These are phyloP conservation scores for Harpalus rubripes DNA, from an alignment of 2,888 invertebrate species.

Conservation along the genomic window DNA sequence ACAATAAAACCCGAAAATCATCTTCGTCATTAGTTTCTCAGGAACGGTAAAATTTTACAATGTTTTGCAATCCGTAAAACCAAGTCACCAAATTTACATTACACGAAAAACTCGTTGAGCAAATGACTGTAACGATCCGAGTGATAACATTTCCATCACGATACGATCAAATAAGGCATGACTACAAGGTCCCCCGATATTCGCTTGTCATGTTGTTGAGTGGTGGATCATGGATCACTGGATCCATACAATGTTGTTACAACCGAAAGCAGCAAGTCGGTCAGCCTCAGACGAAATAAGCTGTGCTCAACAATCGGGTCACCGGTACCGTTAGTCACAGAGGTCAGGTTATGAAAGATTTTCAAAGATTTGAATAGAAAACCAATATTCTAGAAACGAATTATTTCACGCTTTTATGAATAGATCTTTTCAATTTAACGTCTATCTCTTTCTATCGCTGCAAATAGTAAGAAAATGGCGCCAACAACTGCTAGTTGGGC, in stretches of 20 bases:
- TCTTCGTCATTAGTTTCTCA: too few species aligned
- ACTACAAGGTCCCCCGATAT: conserved; percentile 21
- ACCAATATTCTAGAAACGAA: not conserved
- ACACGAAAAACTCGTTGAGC: conserved; percentile 23
- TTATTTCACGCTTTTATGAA: not conserved
- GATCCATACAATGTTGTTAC: not conserved
- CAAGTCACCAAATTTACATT: conserved; percentile 23
- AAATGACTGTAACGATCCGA: conserved; percentile 19
- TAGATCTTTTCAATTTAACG: too few species aligned
- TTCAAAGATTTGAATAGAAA: not conserved
- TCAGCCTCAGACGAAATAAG: not conserved
- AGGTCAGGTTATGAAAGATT: not conserved
- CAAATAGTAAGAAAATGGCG: too few species aligned
- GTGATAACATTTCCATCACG: conserved; percentile 26
- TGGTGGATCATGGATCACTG: not conserved
- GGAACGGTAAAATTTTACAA: not conserved
- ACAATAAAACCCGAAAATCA: too few species aligned
- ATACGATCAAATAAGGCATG: conserved; percentile 19
- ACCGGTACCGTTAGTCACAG: not conserved
- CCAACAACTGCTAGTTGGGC: too few species aligned
- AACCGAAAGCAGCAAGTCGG: not conserved
- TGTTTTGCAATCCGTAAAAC: not conserved
- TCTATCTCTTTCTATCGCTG: too few species aligned
- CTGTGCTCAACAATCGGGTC: not conserved
- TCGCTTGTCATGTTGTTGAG: not conserved